Percentiles rank a stretch among this genome's conserved stretches.
These are phyloP conservation scores for Capitulum mitella DNA, from an alignment of 2,888 invertebrate genomes.

Conservation along the genomic window DNA sequence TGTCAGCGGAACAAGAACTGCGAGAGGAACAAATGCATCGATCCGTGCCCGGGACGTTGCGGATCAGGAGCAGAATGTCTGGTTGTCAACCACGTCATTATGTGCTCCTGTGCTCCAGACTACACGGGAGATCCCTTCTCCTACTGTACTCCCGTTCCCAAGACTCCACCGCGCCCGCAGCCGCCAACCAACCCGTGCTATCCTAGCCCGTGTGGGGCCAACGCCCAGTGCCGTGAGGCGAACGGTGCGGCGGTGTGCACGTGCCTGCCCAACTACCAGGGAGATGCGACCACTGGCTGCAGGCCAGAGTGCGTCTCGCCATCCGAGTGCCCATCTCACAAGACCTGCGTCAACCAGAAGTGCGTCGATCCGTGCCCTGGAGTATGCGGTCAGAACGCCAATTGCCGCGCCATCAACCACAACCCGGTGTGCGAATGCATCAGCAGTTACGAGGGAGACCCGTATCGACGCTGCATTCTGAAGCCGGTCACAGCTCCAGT, in stretches of 20 bases:
- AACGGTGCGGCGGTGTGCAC: conserved; percentile 55
- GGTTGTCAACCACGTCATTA: conserved; percentile 66
- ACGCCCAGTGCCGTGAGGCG: conserved; percentile 57
- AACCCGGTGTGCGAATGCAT: conserved; percentile 48
- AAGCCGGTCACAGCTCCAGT: background rate
- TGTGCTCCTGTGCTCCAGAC: conserved; percentile 63
- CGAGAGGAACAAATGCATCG: conserved; percentile 56
- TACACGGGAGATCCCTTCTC: conserved; percentile 61
- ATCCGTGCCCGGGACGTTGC: conserved; percentile 55
- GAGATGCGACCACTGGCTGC: conserved; percentile 67
- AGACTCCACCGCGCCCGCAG: no score
- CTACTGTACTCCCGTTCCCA: conserved; percentile 41
- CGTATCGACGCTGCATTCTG: background rate
- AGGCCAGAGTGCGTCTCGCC: conserved; percentile 79
- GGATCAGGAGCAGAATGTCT: conserved; percentile 65
- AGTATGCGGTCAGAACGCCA: conserved; percentile 41
- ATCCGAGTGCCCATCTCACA: conserved; percentile 59
- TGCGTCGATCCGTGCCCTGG: conserved; percentile 65
- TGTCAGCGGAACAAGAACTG: conserved; percentile 73
- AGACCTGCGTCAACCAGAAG: conserved; percentile 66
- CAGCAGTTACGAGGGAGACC: background rate
- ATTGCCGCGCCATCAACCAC: conserved; percentile 39
- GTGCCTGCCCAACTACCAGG: conserved; percentile 64
- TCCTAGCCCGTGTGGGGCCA: conserved; percentile 78
- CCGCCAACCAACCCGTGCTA: conserved; percentile 56